Evolutionary conservation across 2,113 vertebrate species (phyloP).

Genomic region (Xenopus laevis): DNA sequence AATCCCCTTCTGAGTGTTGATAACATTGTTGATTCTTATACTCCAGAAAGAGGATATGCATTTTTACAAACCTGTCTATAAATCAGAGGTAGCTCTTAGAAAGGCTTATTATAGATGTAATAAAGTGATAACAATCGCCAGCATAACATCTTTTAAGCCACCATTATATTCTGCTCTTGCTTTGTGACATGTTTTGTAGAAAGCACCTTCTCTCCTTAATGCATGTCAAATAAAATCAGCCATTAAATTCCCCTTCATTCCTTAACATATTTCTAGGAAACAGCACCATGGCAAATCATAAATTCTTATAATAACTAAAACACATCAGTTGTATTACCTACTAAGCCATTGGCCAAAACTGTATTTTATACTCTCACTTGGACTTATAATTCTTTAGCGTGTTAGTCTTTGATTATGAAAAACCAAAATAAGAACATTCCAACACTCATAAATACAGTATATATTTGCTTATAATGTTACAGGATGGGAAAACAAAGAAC

Average conservation of each 20-base stretch:
- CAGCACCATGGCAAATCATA: background rate
- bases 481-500: no score
- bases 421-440: no score
- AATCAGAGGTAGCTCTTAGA: constrained; percentile 14
- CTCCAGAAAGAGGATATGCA: constrained; percentile 28
- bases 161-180: constrained; percentile 9
- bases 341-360: no score
- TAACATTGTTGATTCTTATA: constrained; percentile 37
- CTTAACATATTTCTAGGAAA: background rate
- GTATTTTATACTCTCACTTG: no score
- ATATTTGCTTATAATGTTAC: no score
- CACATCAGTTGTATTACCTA: no score
- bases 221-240: background rate
- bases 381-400: no score
- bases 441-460: no score
- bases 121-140: constrained; percentile 26
- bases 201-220: background rate
- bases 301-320: no score
- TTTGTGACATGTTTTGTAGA: constrained; percentile 7
- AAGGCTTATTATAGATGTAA: constrained; percentile 36
- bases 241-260: background rate
- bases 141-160: constrained; percentile 16
- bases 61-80: constrained; percentile 30
- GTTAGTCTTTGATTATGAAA: no score
- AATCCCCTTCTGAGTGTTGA: constrained; percentile 39